Percentiles rank a stretch among this genome's conserved stretches.
Evolutionary conservation across 2,797 vertebrate species (phyloP).

Genomic region (Chromobotia macracanthus): DNA sequence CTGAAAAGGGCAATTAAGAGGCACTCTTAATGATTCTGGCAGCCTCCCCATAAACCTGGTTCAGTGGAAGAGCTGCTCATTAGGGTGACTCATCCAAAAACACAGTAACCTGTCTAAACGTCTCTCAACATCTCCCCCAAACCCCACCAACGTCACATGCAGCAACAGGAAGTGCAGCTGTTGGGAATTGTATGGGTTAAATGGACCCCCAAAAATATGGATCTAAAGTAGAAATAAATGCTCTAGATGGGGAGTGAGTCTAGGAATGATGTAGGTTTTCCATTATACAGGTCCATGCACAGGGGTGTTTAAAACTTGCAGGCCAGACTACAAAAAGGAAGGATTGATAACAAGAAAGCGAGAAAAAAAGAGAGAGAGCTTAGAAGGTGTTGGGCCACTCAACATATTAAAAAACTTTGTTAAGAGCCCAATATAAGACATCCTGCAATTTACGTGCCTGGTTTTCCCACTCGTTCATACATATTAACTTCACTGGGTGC

Average conservation of each 20-base stretch:
- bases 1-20: conserved; percentile 80
- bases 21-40: conserved; percentile 80
- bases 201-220: conserved; percentile 7
- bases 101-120: conserved; percentile 47
- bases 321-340: conserved; percentile 51
- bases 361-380: conserved; percentile 35
- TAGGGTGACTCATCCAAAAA: conserved; percentile 70
- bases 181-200: conserved; percentile 53
- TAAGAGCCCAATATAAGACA: conserved; percentile 66
- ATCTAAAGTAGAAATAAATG: conserved; percentile 62
- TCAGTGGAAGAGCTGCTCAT: conserved; percentile 79
- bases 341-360: conserved; percentile 21
- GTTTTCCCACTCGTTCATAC: conserved; percentile 68
- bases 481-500: conserved; percentile 53
- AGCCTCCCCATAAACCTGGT: conserved; percentile 79
- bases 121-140: conserved; percentile 33
- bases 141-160: conserved; percentile 23
- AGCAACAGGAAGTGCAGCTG: conserved; percentile 69
- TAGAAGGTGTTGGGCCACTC: conserved; percentile 32
- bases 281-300: conserved; percentile 71
- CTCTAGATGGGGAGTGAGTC: conserved; percentile 62
- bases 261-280: conserved; percentile 79
- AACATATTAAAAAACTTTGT: conserved; percentile 60
- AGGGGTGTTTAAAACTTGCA: conserved; percentile 56
- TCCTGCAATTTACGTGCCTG: conserved; percentile 61